Conservation (phyloP, 1,140 invertebrate species). For the Dreissena polymorpha region DNA sequence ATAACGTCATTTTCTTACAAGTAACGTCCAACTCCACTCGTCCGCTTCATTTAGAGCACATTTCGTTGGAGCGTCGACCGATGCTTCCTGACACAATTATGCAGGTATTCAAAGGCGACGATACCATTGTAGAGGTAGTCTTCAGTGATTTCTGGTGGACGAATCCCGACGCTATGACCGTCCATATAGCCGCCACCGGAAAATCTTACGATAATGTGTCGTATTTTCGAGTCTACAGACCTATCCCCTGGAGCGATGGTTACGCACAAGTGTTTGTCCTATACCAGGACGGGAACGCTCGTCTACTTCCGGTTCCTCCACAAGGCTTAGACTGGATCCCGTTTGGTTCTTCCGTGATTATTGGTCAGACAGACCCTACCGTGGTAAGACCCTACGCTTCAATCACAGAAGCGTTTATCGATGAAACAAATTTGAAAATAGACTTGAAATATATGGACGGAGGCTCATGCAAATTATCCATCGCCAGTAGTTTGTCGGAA, state of each 20-base stretch:
- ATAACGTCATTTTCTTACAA: slow-evolving; percentile 52
- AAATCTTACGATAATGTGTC: slow-evolving; percentile 49
- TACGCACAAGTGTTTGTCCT: slow-evolving; percentile 62
- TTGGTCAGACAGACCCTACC: slow-evolving; percentile 56
- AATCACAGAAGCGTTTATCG: slow-evolving; percentile 50
- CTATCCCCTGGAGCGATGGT: slow-evolving; percentile 49
- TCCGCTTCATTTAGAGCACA: slow-evolving; percentile 41
- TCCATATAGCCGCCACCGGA: slow-evolving; percentile 33
- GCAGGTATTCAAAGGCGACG: slow-evolving; percentile 50
- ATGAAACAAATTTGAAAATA: slow-evolving; percentile 42
- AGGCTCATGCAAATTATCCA: slow-evolving; percentile 32
- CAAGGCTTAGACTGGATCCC: slow-evolving; percentile 62
- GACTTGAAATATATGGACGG: slow-evolving; percentile 56
- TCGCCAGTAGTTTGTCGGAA: slow-evolving; percentile 45
- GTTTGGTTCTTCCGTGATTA: slow-evolving; percentile 62
- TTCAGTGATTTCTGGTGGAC: slow-evolving; percentile 64
- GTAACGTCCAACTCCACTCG: slow-evolving; percentile 38
- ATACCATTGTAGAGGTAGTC: slow-evolving; percentile 56
- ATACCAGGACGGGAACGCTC: slow-evolving; percentile 62
- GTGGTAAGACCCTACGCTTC: slow-evolving; percentile 55
- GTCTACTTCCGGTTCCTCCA: slow-evolving; percentile 54
- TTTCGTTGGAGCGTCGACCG: slow-evolving; percentile 51
- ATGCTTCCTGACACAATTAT: slow-evolving; percentile 49
- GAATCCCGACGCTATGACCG: slow-evolving; percentile 56
- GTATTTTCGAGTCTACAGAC: slow-evolving; percentile 57